phyloP scores from a whole-genome alignment of 2,888 invertebrate species.

The Toxonevra muliebris region DNA sequence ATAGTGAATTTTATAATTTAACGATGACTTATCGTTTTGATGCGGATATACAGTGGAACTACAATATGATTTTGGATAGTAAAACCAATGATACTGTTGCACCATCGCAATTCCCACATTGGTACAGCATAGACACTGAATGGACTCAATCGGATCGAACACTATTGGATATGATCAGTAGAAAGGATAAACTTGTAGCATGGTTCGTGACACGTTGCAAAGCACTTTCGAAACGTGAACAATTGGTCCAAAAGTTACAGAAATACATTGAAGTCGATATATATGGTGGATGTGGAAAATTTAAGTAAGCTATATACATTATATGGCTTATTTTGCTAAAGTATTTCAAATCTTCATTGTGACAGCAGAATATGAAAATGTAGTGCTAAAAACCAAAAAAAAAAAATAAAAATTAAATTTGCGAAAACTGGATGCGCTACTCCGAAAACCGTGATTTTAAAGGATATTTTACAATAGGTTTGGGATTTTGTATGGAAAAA shows the following conservation, averaged over 20 bases:
- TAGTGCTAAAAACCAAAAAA: too few species aligned
- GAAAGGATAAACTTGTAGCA: slow-evolving; percentile 66
- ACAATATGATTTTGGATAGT: slow-evolving; percentile 55
- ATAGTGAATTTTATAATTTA: slow-evolving; percentile 66
- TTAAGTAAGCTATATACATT: slow-evolving; percentile 46
- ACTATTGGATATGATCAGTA: slow-evolving; percentile 36
- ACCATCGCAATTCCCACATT: slow-evolving; percentile 46
- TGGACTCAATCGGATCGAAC: not conserved
- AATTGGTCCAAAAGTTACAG: slow-evolving; percentile 65
- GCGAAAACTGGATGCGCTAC: too few species aligned
- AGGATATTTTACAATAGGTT: too few species aligned
- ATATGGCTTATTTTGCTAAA: too few species aligned
- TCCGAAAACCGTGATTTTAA: too few species aligned
- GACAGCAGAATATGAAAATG: too few species aligned
- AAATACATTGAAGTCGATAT: slow-evolving; percentile 70
- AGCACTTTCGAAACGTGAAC: slow-evolving; percentile 63
- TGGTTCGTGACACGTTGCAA: slow-evolving; percentile 70
- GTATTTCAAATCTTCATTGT: too few species aligned
- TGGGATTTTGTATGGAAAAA: too few species aligned
- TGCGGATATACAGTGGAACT: slow-evolving; percentile 66
- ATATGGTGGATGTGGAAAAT: slow-evolving; percentile 70
- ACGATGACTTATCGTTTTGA: slow-evolving; percentile 69
- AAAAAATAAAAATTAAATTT: too few species aligned
- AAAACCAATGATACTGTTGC: slow-evolving; percentile 48
- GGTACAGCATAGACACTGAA: slow-evolving; percentile 42